A percentile compares a stretch with the other conserved stretches of the same genome.
Evolutionary conservation across 2,888 invertebrate genomes (phyloP).

Genomic region (Sphaerolaimus hirsutus): DNA sequence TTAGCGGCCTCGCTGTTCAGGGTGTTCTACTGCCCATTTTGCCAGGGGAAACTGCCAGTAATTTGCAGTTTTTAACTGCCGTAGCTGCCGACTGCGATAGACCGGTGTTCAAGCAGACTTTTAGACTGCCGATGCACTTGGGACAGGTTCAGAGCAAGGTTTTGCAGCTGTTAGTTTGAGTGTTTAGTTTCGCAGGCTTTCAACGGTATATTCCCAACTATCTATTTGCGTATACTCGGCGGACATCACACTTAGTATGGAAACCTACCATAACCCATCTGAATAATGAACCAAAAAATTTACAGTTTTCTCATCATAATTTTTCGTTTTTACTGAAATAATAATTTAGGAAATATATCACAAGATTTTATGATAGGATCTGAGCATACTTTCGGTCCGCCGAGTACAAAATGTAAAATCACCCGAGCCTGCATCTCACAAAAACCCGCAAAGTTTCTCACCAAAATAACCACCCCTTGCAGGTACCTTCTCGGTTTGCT

Average conservation of each 20-base stretch:
- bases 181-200: conserved; percentile 8
- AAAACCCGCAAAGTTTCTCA: neutral
- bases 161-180: neutral
- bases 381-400: neutral
- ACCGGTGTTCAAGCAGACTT: neutral
- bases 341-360: neutral
- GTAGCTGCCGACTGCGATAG: neutral
- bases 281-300: too few relatives aligned
- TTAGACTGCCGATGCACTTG: neutral
- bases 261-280: too few relatives aligned
- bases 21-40: neutral
- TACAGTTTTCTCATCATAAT: too few relatives aligned
- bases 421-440: neutral
- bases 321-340: too few relatives aligned
- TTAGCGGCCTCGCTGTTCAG: neutral
- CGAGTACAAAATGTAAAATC: neutral
- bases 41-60: neutral
- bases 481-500: neutral
- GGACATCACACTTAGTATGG: too few relatives aligned
- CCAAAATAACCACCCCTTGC: neutral
- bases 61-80: neutral
- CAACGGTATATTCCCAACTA: neutral
- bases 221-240: too few relatives aligned
- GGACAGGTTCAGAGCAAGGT: neutral
- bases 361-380: neutral